Base-by-base conservation (phyloP, 35 echinoderm and acorn worm genomes). In the Chiridota heheva region DNA sequence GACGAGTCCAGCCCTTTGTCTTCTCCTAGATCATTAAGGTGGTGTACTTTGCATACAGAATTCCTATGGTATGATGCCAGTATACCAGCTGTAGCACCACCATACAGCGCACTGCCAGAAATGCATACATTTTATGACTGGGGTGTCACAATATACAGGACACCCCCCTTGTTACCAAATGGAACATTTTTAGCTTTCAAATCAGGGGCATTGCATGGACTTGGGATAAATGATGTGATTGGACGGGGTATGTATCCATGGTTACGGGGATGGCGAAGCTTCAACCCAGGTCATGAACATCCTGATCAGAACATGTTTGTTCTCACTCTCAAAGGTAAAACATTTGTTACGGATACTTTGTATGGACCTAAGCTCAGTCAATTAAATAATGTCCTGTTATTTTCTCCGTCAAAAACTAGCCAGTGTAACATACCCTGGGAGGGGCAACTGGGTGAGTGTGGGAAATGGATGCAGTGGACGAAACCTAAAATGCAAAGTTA, bases 261-360 rank as follows among this genome's bases (percentile, higher is more conserved):
- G 90, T 55, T 92, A 18, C 81, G 69, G 31, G 84, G 77, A 56
- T 92, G 90, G 90, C 68, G 47, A 57, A 92, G 90, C 40, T 92
- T 92, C 42, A 92, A 92, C 58, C 90, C 90, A 39, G 90, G 90
- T 2, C 90, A 92, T 76, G 90, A 92, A 67, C 90, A 92, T 67
- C 90, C 90, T 3, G 90, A 92, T 58, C 90, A 92, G 66, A 92
- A 92, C 81, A 92, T 80, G 58, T 92, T 92, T 81, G 55, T 87
- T 30, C 87, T 92, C 87, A 78, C 77, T 24, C 90, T 84, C 17
- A 86, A 73, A 25, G 90, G 90, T 44, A 51, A 72, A 25, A 47
- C 69, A 18, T 92, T 92, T 58, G 81, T 92, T 17, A 74, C 90
- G 2, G 90, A 92, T 86, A 77, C 83, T 12, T 61, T 92, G 18